Conservation (phyloP, 2,113 vertebrate genomes). For the Neoarius graeffei region DNA sequence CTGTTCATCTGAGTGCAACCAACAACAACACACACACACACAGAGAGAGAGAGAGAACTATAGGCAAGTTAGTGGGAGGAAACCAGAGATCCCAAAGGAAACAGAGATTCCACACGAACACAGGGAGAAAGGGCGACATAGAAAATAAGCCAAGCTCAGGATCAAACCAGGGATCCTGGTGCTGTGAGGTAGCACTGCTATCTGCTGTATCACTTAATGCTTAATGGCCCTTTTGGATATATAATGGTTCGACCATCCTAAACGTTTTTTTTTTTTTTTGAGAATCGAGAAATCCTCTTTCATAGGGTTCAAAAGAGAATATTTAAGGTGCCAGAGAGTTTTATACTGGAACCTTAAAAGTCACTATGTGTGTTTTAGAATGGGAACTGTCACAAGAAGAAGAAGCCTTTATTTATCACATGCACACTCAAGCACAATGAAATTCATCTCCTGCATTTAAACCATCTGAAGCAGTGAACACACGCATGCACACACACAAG, state of each 20-base stretch:
- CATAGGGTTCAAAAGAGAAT: background rate
- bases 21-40: too few species aligned
- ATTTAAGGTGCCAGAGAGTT: background rate
- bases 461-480: too few species aligned
- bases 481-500: too few species aligned
- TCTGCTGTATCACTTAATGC: background rate
- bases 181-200: background rate
- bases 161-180: background rate
- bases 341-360: background rate
- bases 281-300: background rate
- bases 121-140: background rate
- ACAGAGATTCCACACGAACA: background rate
- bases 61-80: background rate
- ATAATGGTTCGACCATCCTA: background rate
- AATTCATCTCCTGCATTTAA: too few species aligned
- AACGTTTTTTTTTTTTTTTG: background rate
- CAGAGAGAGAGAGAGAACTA: background rate
- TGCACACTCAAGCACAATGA: too few species aligned
- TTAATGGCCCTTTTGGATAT: too few species aligned
- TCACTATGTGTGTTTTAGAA: background rate
- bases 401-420: too few species aligned
- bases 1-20: background rate
- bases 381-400: background rate
- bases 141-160: background rate
- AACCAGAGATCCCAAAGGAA: background rate